A percentile compares a stretch with the other conserved stretches of the same genome.
phyloP scores from a whole-genome alignment of 2,113 vertebrate species.

The Acinonyx jubatus region DNA sequence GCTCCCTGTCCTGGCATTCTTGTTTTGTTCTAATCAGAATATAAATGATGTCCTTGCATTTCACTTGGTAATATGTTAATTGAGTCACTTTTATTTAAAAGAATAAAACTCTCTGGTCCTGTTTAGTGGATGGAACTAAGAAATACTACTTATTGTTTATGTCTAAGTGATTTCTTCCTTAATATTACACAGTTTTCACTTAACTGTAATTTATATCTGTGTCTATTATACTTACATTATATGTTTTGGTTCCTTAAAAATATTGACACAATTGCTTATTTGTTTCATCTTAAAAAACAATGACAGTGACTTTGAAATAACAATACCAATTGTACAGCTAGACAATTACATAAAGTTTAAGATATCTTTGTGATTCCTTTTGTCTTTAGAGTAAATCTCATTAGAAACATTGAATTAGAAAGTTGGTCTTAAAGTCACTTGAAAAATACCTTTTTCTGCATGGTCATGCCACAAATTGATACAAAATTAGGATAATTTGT shows the following conservation, averaged over 20 bases:
- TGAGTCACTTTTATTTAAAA: not conserved
- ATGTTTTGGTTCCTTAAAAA: not conserved
- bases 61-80: not conserved
- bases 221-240: not conserved
- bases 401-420: not conserved
- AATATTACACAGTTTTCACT: not conserved
- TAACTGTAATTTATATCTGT: not conserved
- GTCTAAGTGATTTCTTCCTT: not conserved
- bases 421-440: not conserved
- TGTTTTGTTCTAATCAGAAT: not conserved
- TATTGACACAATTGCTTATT: not conserved
- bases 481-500: not conserved
- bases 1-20: not conserved
- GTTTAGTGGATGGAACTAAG: not conserved
- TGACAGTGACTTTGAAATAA: not conserved
- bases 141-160: not conserved
- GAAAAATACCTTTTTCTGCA: not conserved
- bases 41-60: not conserved
- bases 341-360: not conserved
- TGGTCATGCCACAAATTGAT: not conserved
- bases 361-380: not conserved
- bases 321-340: not conserved
- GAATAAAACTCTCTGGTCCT: not conserved
- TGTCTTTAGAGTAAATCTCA: not conserved
- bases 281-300: not conserved